Percentiles rank a stretch among this genome's conserved stretches.
These are phyloP conservation scores for Neotragus pygmaeus DNA, from an alignment of 2,113 vertebrate genomes.

Conservation along the genomic window DNA sequence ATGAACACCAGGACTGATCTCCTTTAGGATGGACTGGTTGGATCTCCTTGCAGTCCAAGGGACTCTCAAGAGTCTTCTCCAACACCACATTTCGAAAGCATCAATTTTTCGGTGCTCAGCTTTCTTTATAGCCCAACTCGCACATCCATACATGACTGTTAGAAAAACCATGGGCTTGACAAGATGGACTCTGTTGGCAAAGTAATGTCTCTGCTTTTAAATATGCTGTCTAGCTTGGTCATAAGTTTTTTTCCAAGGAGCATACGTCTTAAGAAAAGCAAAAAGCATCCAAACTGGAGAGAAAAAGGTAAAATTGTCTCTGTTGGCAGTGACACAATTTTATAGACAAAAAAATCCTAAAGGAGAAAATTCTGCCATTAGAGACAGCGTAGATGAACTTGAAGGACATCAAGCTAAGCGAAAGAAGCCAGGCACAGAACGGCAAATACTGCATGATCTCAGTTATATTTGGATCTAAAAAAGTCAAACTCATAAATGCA, in stretches of 20 bases:
- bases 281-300: background rate
- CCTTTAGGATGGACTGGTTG: background rate
- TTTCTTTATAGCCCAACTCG: background rate
- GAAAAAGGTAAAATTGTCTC: background rate
- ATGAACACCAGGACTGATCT: background rate
- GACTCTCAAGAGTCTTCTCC: background rate
- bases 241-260: background rate
- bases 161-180: background rate
- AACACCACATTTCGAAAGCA: background rate
- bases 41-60: background rate
- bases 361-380: background rate
- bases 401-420: background rate
- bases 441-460: background rate
- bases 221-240: background rate
- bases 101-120: background rate
- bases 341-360: background rate
- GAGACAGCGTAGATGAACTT: background rate
- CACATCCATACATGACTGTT: background rate
- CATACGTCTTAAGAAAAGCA: background rate
- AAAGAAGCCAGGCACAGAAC: background rate
- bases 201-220: background rate
- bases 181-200: accelerated
- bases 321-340: background rate
- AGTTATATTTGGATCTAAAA: background rate
- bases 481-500: background rate